Evolutionary conservation across 2,888 invertebrate species (phyloP).

Genomic region (Pollenia labialis): DNA sequence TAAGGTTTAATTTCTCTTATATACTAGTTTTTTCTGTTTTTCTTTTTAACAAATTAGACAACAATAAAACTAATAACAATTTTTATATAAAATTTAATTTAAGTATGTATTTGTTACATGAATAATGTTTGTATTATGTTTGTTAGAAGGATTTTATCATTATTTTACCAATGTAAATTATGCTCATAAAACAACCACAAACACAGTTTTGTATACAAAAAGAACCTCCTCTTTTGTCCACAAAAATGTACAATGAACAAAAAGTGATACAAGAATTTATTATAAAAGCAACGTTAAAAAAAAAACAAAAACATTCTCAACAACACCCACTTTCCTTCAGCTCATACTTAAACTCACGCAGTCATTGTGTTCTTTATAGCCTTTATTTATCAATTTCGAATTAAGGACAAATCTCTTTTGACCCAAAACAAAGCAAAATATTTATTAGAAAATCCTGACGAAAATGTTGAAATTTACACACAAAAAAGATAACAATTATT

Average conservation of each 20-base stretch:
- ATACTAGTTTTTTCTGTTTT: too few species aligned
- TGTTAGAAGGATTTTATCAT: slow-evolving; percentile 5
- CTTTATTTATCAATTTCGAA: slow-evolving; percentile 25
- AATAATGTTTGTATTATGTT: background rate
- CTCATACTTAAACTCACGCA: background rate
- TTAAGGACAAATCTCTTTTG: slow-evolving; percentile 11
- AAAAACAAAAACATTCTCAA: background rate
- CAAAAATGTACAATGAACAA: background rate
- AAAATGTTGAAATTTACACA: slow-evolving; percentile 1
- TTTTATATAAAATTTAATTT: background rate
- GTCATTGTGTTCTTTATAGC: background rate
- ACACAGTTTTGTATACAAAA: background rate
- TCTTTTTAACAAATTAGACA: background rate
- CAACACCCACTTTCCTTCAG: background rate
- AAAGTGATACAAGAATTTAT: slow-evolving; percentile 10
- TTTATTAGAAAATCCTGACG: background rate
- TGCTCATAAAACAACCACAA: slow-evolving; percentile 28
- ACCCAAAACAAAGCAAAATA: background rate
- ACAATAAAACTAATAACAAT: slow-evolving; percentile 23
- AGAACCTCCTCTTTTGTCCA: background rate
- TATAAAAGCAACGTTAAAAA: slow-evolving; percentile 9
- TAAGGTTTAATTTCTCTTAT: too few species aligned
- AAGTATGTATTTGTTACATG: background rate
- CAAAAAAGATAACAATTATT: slow-evolving; percentile 6
- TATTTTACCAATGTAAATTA: slow-evolving; percentile 44